phyloP scores from a whole-genome alignment of 2,797 vertebrate genomes.

The Leontopithecus rosalia region DNA sequence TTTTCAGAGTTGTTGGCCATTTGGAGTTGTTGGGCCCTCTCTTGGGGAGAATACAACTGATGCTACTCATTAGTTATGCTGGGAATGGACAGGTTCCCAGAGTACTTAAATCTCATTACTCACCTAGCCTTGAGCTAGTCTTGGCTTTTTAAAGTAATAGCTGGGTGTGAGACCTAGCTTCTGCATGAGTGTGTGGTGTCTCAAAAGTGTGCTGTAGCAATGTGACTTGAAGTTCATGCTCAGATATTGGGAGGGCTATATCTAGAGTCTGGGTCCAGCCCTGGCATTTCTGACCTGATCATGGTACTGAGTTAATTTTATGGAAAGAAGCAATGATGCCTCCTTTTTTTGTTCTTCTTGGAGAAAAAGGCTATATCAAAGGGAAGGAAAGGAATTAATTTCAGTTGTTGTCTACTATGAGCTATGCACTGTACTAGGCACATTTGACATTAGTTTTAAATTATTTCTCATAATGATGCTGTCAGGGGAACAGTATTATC shows the following conservation, averaged over 20 bases:
- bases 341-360: not conserved
- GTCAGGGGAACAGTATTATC: not conserved
- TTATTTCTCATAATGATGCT: not conserved
- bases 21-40: constrained; percentile 4
- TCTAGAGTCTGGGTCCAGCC: not conserved
- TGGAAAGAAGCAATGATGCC: not conserved
- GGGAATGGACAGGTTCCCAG: constrained; percentile 29
- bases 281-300: not conserved
- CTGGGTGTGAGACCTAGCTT: constrained; percentile 20
- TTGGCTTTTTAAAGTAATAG: constrained; percentile 56
- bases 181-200: not conserved
- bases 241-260: not conserved
- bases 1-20: not conserved
- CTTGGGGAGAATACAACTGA: not conserved
- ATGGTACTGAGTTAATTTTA: constrained; percentile 12
- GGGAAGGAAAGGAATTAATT: not conserved
- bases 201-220: constrained; percentile 8
- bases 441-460: constrained; percentile 8
- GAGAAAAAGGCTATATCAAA: not conserved
- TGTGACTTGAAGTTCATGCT: not conserved
- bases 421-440: not conserved
- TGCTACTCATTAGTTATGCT: constrained; percentile 44
- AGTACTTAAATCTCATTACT: constrained; percentile 49
- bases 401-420: not conserved
- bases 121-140: constrained; percentile 30